Conservation (phyloP, 1,140 invertebrate species). For the Pemphigus obesinymphae region DNA sequence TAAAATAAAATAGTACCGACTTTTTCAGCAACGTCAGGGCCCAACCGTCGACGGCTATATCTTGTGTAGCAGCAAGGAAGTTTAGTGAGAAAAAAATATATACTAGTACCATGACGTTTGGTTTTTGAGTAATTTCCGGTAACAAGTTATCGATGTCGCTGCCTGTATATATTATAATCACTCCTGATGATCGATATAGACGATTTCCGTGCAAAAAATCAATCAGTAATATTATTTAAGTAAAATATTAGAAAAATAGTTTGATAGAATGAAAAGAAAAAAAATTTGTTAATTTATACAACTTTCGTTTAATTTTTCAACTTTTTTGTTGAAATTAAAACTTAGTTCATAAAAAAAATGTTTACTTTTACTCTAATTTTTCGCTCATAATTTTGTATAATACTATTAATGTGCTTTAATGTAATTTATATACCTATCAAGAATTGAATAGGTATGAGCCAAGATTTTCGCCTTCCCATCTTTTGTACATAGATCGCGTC, state of each 20-base stretch:
- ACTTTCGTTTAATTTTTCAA: too few species aligned
- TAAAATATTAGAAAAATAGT: too few species aligned
- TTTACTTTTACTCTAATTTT: too few species aligned
- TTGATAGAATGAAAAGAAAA: too few species aligned
- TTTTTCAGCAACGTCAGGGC: slow-evolving; percentile 95
- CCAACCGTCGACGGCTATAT: slow-evolving; percentile 99
- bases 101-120: slow-evolving; percentile 76
- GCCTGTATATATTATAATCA: neutral
- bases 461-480: slow-evolving; percentile 93
- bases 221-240: too few species aligned
- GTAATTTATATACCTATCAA: slow-evolving; percentile 62
- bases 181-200: too few species aligned
- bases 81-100: slow-evolving; percentile 84
- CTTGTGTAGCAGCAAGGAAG: slow-evolving; percentile 95
- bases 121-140: slow-evolving; percentile 50
- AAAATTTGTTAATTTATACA: too few species aligned
- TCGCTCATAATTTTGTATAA: too few species aligned
- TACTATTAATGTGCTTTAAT: too few species aligned
- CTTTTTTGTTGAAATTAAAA: too few species aligned
- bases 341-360: too few species aligned
- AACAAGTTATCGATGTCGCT: neutral
- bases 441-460: slow-evolving; percentile 91
- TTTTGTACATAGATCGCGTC: slow-evolving; percentile 79
- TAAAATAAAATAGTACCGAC: slow-evolving; percentile 49
- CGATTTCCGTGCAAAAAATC: neutral